A percentile compares a stretch with the other conserved stretches of the same genome.
phyloP scores from a whole-genome alignment of 2,888 invertebrate species.

The Agonopterix subpropinquella region DNA sequence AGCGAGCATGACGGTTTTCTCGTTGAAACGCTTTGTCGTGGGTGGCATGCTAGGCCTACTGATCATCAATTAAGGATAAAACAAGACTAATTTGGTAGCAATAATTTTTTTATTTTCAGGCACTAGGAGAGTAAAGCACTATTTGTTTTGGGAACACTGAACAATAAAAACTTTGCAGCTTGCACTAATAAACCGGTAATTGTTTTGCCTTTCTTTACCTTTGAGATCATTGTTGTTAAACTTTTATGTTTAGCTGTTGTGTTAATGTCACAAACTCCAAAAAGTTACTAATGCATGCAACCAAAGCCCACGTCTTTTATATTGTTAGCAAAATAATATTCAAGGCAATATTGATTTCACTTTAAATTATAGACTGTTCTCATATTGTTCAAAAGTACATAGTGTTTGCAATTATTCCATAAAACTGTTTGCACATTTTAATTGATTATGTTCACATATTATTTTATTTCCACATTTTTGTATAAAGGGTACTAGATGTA shows the following conservation, averaged over 20 bases:
- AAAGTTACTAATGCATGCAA: conserved; percentile 49
- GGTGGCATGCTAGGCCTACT: too few relatives aligned
- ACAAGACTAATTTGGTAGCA: too few relatives aligned
- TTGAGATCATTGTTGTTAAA: conserved; percentile 46
- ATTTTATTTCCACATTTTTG: too few relatives aligned
- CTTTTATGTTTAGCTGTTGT: conserved; percentile 16
- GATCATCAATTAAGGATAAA: too few relatives aligned
- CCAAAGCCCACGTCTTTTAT: conserved; percentile 55
- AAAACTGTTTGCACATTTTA: conserved; percentile 25
- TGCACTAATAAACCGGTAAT: too few relatives aligned
- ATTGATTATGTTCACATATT: too few relatives aligned
- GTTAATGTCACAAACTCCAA: conserved; percentile 33
- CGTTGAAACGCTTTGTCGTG: too few relatives aligned
- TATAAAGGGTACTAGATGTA: too few relatives aligned
- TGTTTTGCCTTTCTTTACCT: conserved; percentile 32
- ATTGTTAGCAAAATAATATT: conserved; percentile 40
- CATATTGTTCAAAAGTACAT: conserved; percentile 38
- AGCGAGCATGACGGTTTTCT: too few relatives aligned
- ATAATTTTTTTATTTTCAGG: too few relatives aligned
- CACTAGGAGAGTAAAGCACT: too few relatives aligned
- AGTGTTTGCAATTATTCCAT: conserved; percentile 45
- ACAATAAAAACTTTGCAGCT: not conserved
- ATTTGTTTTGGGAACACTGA: not conserved
- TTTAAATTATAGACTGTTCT: conserved; percentile 38
- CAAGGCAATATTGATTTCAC: conserved; percentile 68